Evolutionary conservation across 2,113 vertebrate genomes (phyloP).

Genomic region (Neogale vison): DNA sequence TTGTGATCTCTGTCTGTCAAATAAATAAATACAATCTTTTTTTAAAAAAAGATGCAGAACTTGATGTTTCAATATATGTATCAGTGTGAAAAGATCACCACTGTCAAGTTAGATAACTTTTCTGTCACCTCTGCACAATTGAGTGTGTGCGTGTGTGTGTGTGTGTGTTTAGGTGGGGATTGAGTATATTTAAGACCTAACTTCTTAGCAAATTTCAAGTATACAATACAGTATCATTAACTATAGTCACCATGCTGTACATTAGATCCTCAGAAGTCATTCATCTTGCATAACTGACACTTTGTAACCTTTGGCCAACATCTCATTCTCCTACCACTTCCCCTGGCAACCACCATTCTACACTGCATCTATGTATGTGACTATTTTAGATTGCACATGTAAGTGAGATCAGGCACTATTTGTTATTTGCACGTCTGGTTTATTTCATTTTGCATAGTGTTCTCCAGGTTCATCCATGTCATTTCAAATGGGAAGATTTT

Average conservation of each 20-base stretch:
- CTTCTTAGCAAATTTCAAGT: neutral
- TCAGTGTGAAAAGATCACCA: neutral
- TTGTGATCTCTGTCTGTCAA: no score
- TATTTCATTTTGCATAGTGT: neutral
- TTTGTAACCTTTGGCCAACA: neutral
- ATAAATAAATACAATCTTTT: no score
- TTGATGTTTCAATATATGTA: neutral
- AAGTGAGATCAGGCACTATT: neutral
- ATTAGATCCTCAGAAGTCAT: neutral
- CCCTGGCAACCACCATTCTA: neutral
- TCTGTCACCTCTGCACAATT: neutral
- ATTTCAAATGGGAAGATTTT: neutral
- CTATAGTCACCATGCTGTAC: neutral
- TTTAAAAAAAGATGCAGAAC: neutral
- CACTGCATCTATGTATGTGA: neutral
- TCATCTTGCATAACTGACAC: neutral
- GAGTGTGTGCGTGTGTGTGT: neutral
- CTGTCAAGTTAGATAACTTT: neutral
- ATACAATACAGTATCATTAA: neutral
- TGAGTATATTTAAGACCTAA: neutral
- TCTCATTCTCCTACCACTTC: neutral
- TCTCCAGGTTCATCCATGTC: neutral
- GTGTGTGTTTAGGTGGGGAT: neutral
- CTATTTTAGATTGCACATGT: neutral
- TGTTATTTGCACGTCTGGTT: neutral